phyloP scores from a whole-genome alignment of 2,113 vertebrate species.

The Camelus bactrianus region DNA sequence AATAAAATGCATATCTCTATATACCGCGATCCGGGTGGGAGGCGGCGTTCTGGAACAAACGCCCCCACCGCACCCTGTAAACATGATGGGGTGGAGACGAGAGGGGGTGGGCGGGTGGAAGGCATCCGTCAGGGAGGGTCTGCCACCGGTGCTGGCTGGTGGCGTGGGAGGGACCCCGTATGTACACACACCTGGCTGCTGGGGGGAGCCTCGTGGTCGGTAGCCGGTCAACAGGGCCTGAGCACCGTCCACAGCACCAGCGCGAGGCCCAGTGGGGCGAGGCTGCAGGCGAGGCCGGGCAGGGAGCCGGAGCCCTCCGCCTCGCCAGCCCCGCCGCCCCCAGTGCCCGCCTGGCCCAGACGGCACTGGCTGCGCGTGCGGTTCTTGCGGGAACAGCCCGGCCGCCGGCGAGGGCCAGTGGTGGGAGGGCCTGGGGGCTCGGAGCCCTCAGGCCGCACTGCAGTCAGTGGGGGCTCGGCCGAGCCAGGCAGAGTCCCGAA shows the following conservation, averaged over 20 bases:
- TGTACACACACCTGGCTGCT: constrained; percentile 75
- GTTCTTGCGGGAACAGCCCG: constrained; percentile 96
- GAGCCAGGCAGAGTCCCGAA: constrained; percentile 95
- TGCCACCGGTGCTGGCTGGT: constrained; percentile 52
- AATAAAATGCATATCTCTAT: constrained; percentile 99
- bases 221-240: constrained; percentile 63
- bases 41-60: constrained; percentile 94
- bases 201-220: constrained; percentile 69
- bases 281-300: constrained; percentile 50
- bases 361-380: constrained; percentile 96
- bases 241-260: constrained; percentile 74
- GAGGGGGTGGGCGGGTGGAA: constrained; percentile 74
- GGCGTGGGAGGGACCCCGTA: constrained; percentile 60
- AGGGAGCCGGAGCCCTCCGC: constrained; percentile 39
- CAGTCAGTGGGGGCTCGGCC: constrained; percentile 92
- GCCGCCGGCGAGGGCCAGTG: constrained; percentile 95
- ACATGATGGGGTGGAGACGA: constrained; percentile 90
- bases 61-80: constrained; percentile 90
- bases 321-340: neutral
- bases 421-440: constrained; percentile 94
- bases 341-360: constrained; percentile 85
- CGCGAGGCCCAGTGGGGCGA: constrained; percentile 28
- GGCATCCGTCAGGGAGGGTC: constrained; percentile 50
- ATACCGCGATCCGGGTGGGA: constrained; percentile 92
- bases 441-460: constrained; percentile 91